Conservation (phyloP, 2,888 invertebrate genomes). For the Byasa hedistus region DNA sequence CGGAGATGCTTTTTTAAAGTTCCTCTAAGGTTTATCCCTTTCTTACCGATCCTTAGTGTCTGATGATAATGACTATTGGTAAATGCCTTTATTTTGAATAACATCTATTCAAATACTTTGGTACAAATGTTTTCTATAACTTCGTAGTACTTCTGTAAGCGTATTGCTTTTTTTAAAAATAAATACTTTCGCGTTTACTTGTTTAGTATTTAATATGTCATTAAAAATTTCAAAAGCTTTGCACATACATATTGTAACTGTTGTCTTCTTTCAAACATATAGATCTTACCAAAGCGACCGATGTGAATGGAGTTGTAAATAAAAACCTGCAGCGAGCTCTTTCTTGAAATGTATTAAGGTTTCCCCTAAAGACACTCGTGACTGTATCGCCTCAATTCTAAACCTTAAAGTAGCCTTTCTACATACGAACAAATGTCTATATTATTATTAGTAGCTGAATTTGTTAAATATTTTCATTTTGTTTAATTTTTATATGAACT, state of each 20-base stretch:
- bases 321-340: conserved; percentile 16
- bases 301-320: conserved; percentile 16
- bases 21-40: conserved; percentile 2
- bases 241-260: conserved; percentile 1
- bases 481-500: too few relatives aligned
- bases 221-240: conserved; percentile 1
- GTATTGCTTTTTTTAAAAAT: background rate
- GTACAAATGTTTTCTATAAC: too few relatives aligned
- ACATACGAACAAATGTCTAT: background rate
- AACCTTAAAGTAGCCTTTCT: background rate
- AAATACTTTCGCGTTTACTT: background rate
- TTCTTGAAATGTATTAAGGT: conserved; percentile 12
- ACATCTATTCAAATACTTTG: too few relatives aligned
- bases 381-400: conserved; percentile 4
- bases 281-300: conserved; percentile 11
- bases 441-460: too few relatives aligned
- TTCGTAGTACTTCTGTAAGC: too few relatives aligned
- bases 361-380: conserved; percentile 7
- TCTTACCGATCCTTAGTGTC: background rate
- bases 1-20: conserved; percentile 6
- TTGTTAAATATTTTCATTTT: too few relatives aligned
- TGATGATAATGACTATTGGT: background rate
- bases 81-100: too few relatives aligned
- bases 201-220: background rate
- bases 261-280: background rate